Conservation (phyloP, 2,888 invertebrate genomes). For the Zelleria hepariella region DNA sequence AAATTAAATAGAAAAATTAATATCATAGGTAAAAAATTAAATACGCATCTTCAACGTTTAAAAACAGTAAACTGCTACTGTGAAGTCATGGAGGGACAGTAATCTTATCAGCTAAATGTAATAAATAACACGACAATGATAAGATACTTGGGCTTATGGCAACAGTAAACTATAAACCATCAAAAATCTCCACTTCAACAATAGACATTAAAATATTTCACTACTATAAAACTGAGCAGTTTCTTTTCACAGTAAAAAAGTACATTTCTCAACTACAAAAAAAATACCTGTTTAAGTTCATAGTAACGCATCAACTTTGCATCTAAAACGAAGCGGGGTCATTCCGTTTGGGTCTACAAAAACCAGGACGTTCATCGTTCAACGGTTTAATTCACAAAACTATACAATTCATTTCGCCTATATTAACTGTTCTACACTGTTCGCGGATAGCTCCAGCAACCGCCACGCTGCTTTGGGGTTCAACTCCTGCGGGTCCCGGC, state of each 20-base stretch:
- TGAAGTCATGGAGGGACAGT: neutral
- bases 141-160: neutral
- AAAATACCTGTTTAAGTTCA: neutral
- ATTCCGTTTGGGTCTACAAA: neutral
- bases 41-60: neutral
- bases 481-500: conserved; percentile 93
- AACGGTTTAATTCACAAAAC: conserved; percentile 46
- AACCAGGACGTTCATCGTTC: conserved; percentile 19
- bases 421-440: conserved; percentile 87
- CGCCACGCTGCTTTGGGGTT: conserved; percentile 98
- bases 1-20: neutral
- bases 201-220: neutral
- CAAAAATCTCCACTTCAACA: neutral
- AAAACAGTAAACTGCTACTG: neutral
- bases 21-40: neutral
- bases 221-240: neutral
- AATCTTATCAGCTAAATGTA: neutral
- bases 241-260: neutral
- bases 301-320: neutral
- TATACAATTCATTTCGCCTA: conserved; percentile 48
- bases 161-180: neutral
- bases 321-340: neutral
- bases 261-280: conserved; percentile 16
- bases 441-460: conserved; percentile 90
- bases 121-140: neutral